Percentiles rank a stretch among this genome's conserved stretches.
These are phyloP conservation scores for Zingel zingel DNA, from an alignment of 2,113 vertebrate genomes.

Conservation along the genomic window DNA sequence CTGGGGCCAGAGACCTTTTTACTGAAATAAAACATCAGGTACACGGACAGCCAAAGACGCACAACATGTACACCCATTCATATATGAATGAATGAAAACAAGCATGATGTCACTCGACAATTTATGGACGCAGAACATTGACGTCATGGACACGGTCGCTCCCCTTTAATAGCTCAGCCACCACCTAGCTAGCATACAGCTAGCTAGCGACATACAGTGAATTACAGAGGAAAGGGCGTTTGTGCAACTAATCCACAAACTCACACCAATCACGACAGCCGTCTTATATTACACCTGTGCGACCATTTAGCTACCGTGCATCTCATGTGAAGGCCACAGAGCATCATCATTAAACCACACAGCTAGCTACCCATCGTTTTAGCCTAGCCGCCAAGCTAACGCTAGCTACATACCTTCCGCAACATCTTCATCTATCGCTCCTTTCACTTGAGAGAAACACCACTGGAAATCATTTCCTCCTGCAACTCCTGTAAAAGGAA, in stretches of 20 bases:
- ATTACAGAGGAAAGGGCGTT: slow-evolving; percentile 30
- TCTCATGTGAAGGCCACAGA: slow-evolving; percentile 40
- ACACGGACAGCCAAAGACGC: neutral
- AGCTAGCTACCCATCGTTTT: slow-evolving; percentile 57
- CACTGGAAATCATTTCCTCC: slow-evolving; percentile 85
- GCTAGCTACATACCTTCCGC: slow-evolving; percentile 83
- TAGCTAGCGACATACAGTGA: slow-evolving; percentile 55
- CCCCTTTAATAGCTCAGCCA: slow-evolving; percentile 79
- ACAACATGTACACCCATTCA: neutral
- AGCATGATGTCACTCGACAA: slow-evolving; percentile 77
- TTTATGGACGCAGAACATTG: slow-evolving; percentile 82
- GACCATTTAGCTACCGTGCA: slow-evolving; percentile 13
- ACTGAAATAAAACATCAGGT: neutral
- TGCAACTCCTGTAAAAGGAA: slow-evolving; percentile 76
- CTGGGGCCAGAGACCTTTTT: neutral
- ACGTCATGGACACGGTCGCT: slow-evolving; percentile 80
- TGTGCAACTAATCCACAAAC: slow-evolving; percentile 5
- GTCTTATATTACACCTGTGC: neutral
- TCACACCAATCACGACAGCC: no score
- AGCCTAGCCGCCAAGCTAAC: slow-evolving; percentile 72
- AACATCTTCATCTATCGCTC: slow-evolving; percentile 85
- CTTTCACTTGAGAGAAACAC: slow-evolving; percentile 85
- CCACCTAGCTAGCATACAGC: slow-evolving; percentile 73
- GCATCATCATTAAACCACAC: slow-evolving; percentile 46
- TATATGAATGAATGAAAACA: slow-evolving; percentile 68